Evolutionary conservation across 2,113 vertebrate genomes (phyloP), one percentile per base, ranked within the genome.

Genomic region (Probosciger aterrimus): DNA sequence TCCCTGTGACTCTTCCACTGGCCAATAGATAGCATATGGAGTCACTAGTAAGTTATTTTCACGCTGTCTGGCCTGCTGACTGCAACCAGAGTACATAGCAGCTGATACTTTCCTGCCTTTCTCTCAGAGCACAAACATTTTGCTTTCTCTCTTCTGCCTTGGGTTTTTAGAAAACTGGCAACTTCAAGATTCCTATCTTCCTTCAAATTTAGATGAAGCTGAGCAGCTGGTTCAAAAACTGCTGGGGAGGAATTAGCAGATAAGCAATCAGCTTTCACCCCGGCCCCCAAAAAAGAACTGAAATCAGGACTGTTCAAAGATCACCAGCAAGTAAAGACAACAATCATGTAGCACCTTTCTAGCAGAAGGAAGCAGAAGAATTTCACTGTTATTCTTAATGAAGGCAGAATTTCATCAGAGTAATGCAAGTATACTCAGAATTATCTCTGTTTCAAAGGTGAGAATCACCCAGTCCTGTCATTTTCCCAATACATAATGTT

Each of bases 11-110:
- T 90, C 63, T 75, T 79, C 64, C 20, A n/a, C 17, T 49, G 8
- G 2, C n/a, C 49, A 57, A 8, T 1, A 82, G 5, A 33, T 5
- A 68, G 41, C 12, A 31, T 9, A 18, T 2, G 4, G 0, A 53
- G 28, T 35, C 46, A 11, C 20, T 41, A 60, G 18, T 18, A n/a
- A 79, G 41, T 43, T 27, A 35, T 55, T 71, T 67, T 37, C 39
- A 18, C 14, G 7, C 28, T 88, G 62, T 14, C 31, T 62, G 69
- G 77, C 19, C 41, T 33, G 11, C 33, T 65, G 23, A 31, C 50
- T 86, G 41, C 4, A 22, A 20, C 37, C 22, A 69, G 31, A 44
- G 20, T 3, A 10, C 3, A 2, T 4, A 81, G 60, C 28, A 93
- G 17, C 35, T 43, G n/a, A 60, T 22, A 4, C 53, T 19, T n/a